phyloP scores from a whole-genome alignment of 64 coral and sea anemone species.

The Montipora efflorescens region DNA sequence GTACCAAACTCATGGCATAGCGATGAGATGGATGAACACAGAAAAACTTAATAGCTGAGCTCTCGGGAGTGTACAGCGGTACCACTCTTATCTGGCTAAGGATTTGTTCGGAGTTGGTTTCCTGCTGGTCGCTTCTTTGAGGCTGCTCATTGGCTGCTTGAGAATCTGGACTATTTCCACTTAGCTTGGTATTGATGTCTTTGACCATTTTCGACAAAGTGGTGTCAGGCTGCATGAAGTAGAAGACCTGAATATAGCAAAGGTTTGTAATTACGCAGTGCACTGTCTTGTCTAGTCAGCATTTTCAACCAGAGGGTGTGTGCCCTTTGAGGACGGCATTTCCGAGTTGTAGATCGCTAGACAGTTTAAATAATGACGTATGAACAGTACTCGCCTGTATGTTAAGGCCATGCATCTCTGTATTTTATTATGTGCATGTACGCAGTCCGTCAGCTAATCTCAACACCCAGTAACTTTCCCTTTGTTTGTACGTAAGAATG shows the following conservation, averaged over 20 bases:
- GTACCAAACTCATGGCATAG: conserved; percentile 71
- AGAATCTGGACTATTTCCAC: background rate
- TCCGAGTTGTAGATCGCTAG: no score
- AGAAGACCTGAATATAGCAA: conserved; percentile 1
- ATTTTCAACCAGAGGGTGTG: no score
- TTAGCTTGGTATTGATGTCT: conserved; percentile 10
- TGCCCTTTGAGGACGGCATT: no score
- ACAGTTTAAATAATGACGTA: no score
- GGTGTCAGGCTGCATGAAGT: conserved; percentile 58
- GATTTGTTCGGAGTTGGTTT: background rate
- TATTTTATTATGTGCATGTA: no score
- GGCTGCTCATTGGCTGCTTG: background rate
- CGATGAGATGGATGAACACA: conserved; percentile 79
- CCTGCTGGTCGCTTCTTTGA: background rate
- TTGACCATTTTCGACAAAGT: background rate
- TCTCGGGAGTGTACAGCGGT: conserved; percentile 60
- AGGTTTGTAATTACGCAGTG: no score
- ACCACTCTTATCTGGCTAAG: conserved; percentile 35
- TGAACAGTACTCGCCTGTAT: no score
- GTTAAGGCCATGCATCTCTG: no score
- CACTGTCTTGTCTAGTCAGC: no score
- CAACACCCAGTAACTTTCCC: no score
- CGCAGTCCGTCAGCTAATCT: no score
- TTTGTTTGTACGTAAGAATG: no score
- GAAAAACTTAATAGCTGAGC: conserved; percentile 69